phyloP scores from a whole-genome alignment of 2,113 vertebrate genomes.

The Zapus hudsonius region DNA sequence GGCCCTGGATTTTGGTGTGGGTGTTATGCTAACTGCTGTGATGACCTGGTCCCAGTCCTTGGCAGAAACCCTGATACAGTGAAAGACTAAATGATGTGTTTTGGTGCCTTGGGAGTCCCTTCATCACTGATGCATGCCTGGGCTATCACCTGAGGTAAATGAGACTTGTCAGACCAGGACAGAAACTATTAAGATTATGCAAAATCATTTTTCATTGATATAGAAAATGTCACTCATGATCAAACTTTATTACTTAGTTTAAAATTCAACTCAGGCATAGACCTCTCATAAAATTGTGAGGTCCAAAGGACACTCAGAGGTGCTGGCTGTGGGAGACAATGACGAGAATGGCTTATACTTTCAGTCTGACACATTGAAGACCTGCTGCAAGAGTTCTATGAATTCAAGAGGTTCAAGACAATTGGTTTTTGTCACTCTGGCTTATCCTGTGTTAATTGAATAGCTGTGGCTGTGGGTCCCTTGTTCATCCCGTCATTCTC shows the following conservation, averaged over 20 bases:
- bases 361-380: not conserved
- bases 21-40: not conserved
- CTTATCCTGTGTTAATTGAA: too few relatives aligned
- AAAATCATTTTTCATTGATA: not conserved
- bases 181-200: not conserved
- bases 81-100: not conserved
- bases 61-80: not conserved
- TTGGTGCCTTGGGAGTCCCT: not conserved
- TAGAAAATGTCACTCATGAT: not conserved
- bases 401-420: too few relatives aligned
- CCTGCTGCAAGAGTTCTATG: not conserved
- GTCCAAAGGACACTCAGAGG: not conserved
- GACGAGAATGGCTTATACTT: not conserved
- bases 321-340: too few relatives aligned
- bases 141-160: not conserved
- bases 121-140: not conserved
- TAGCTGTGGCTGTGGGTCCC: too few relatives aligned
- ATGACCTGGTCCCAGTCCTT: not conserved
- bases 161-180: not conserved
- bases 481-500: too few relatives aligned
- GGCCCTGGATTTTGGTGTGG: not conserved
- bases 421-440: too few relatives aligned
- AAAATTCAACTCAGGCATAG: not conserved
- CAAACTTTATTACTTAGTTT: conserved; percentile 13
- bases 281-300: not conserved